These are phyloP conservation scores for Apodemus agrarius DNA, from an alignment of 2,797 vertebrate species.

Conservation along the genomic window DNA sequence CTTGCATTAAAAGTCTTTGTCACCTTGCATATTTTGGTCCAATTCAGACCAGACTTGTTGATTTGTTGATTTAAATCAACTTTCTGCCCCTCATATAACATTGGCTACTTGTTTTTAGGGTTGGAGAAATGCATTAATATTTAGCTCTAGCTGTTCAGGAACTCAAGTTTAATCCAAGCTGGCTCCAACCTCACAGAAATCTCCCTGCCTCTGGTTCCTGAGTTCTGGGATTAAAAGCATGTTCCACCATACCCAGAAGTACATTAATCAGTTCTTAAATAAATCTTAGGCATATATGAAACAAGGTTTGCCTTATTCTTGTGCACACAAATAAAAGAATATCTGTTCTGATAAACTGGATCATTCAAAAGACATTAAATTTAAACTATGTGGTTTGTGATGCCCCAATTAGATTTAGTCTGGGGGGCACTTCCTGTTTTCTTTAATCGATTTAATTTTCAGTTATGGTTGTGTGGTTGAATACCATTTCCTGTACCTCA, in stretches of 20 bases:
- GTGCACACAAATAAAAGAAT: too few species aligned
- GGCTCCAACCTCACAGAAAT: not conserved
- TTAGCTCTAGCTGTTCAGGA: not conserved
- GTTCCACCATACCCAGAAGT: not conserved
- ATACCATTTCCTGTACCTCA: not conserved
- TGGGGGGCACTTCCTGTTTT: not conserved
- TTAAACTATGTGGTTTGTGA: slow-evolving; percentile 4
- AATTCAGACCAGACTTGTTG: not conserved
- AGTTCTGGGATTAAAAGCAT: not conserved
- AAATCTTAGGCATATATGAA: not conserved
- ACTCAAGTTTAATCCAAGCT: not conserved
- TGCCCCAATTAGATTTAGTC: not conserved
- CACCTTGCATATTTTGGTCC: not conserved
- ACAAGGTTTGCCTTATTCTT: not conserved
- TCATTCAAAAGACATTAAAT: not conserved
- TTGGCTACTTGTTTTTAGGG: not conserved
- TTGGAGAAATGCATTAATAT: not conserved
- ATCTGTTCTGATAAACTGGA: not conserved
- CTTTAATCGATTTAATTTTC: slow-evolving; percentile 49
- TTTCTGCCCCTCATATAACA: not conserved
- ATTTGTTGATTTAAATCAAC: slow-evolving; percentile 14
- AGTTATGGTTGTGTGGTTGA: not conserved
- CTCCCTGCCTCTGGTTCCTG: not conserved
- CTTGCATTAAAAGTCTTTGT: not conserved
- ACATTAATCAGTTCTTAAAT: not conserved